Conservation (phyloP, 2,888 invertebrate genomes). For the Parapristionchus giblindavisi region DNA sequence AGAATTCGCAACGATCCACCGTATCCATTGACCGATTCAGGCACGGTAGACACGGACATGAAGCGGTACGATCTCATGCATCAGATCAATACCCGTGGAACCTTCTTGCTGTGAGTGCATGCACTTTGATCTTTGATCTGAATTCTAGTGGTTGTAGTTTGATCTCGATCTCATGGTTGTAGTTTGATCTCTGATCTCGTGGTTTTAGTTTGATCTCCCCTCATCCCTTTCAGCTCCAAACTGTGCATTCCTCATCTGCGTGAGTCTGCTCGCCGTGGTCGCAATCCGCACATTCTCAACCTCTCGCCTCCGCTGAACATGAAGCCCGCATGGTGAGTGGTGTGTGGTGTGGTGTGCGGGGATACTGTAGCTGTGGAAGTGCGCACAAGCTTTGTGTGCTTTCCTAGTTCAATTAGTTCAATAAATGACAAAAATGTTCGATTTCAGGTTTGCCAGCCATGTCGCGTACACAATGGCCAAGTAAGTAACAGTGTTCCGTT, state of each 20-base stretch:
- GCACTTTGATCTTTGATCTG: too few species aligned
- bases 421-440: too few species aligned
- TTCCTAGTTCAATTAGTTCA: not conserved
- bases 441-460: conserved; percentile 75
- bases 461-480: conserved; percentile 95
- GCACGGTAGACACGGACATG: conserved; percentile 81
- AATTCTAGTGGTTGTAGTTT: too few species aligned
- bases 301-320: conserved; percentile 91
- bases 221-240: conserved; percentile 81
- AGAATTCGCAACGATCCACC: too few species aligned
- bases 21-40: conserved; percentile 74
- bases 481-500: too few species aligned
- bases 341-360: not conserved
- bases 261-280: conserved; percentile 70
- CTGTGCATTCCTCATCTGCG: conserved; percentile 85
- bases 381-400: not conserved
- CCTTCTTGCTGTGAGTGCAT: conserved; percentile 84
- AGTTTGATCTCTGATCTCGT: not conserved
- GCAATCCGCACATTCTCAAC: conserved; percentile 92
- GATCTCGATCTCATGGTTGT: not conserved
- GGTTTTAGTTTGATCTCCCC: not conserved
- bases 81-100: conserved; percentile 90
- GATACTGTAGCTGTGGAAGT: not conserved
- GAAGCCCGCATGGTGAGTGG: conserved; percentile 82
- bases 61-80: conserved; percentile 92